Conservation (phyloP, 2,888 invertebrate genomes). For the Drosophila mercatorum region DNA sequence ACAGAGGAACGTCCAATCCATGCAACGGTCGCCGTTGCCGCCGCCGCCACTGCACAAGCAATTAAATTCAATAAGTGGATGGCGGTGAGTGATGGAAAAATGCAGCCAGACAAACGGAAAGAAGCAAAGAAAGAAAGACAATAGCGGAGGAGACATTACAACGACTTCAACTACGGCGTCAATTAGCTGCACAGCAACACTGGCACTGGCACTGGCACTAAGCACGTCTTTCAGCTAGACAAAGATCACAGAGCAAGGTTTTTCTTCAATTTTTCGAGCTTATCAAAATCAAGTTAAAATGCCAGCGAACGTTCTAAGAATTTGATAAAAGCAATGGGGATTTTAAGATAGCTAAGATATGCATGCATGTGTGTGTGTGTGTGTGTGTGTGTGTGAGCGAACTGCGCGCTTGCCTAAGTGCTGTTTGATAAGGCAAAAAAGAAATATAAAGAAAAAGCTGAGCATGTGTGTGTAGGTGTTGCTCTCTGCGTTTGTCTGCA, state of each 20-base stretch:
- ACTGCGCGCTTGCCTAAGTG: conserved; percentile 18
- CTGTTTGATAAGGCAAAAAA: conserved; percentile 40
- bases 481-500: conserved; percentile 32
- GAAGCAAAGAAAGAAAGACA: conserved; percentile 50
- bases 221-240: conserved; percentile 12
- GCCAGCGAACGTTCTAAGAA: conserved; percentile 55
- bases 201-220: background rate
- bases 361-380: conserved; percentile 1
- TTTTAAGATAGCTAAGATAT: conserved; percentile 38
- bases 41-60: conserved; percentile 60
- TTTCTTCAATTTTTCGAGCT: conserved; percentile 31
- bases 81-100: conserved; percentile 58
- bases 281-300: conserved; percentile 61
- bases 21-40: conserved; percentile 18
- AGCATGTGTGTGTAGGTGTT: conserved; percentile 49
- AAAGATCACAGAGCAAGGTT: conserved; percentile 26
- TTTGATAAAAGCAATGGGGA: conserved; percentile 63
- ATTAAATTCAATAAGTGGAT: conserved; percentile 77
- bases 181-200: conserved; percentile 43
- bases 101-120: conserved; percentile 52
- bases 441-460: conserved; percentile 10
- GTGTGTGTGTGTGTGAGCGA: background rate
- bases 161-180: conserved; percentile 17
- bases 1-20: conserved; percentile 35
- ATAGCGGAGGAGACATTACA: conserved; percentile 37